phyloP scores from a whole-genome alignment of 1,140 invertebrate genomes.

The Brachionus asplanchnoidis region DNA sequence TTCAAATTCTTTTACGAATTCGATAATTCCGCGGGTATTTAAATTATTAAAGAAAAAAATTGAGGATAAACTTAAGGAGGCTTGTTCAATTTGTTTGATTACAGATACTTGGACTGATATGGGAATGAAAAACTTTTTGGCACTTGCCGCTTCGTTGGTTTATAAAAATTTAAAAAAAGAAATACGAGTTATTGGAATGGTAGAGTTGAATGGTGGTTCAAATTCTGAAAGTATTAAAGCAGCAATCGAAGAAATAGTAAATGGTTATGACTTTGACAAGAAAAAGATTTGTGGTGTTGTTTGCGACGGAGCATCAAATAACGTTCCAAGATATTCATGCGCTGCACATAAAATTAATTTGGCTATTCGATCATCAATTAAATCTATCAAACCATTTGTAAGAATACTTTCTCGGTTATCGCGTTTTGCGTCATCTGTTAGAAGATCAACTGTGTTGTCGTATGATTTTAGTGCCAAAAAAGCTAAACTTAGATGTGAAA shows the following conservation, averaged over 20 bases:
- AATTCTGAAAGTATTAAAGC: neutral
- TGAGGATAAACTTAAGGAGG: neutral
- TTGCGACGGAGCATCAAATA: no score
- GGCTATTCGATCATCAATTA: no score
- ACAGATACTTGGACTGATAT: neutral
- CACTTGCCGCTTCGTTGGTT: neutral
- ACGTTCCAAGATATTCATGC: no score
- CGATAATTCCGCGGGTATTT: neutral
- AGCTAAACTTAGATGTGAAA: neutral
- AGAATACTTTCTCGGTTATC: no score
- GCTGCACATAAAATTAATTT: no score
- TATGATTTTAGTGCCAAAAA: neutral
- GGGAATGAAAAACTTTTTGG: neutral
- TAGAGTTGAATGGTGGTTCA: neutral
- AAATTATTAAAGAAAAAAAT: neutral
- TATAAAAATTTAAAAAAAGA: neutral
- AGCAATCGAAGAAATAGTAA: no score
- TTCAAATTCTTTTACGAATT: neutral
- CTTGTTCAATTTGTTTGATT: neutral
- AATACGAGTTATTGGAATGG: neutral
- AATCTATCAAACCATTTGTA: no score
- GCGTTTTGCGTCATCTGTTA: no score
- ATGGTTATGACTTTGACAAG: no score
- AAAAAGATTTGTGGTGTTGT: no score
- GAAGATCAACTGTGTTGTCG: no score